Evolutionary conservation across 2,888 invertebrate species (phyloP), one percentile per base, ranked within the genome.

Genomic region (Cryptophagus acutangulus): DNA sequence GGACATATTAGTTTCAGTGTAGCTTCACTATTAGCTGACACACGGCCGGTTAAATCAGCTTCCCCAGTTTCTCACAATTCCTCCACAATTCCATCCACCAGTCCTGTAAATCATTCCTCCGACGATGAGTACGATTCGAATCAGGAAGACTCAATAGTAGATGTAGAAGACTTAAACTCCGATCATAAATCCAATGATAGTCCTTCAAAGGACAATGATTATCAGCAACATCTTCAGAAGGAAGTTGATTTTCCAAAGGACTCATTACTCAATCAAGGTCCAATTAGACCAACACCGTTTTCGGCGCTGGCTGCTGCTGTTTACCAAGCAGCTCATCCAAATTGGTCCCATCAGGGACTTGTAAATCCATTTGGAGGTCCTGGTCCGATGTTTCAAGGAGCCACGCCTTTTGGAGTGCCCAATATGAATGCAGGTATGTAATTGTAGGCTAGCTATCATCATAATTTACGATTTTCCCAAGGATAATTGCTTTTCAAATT

Each of bases 1-100:
- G 79, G 81, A 48, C 74, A 82, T 57, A 80, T 84, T 61, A 84
- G 82, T 71, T 92, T 93, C 74, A 87, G 90, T 70, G 91, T 92
- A 53, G 89, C 91, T 3, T 87, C 91, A 1, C 77, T 91, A 50
- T 71, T 93, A 52, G 83, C 89, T 10, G 91, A 92, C 59, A 84
- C 91, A 16, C 81, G 87, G 65, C 78, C 79, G 2, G 49, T 54
- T 14, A 71, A 74, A 43, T 72, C 74, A 1, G 68, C 74, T 8
- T 75, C 75, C 12, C 62, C 76, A 9, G 72, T 73, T 36, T 61
- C 73, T 5, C 74, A 72, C 35, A 71, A 67, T n/a, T 71, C 74
- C 2, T 72, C 75, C 14, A 69, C 70, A 2, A 65, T 71, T 1
- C 73, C 74, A 2, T 54, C 65, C 3, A 45, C 62, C 9, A 62